These are phyloP conservation scores for Athrips mouffetella DNA, from an alignment of 2,888 invertebrate species.

Conservation along the genomic window DNA sequence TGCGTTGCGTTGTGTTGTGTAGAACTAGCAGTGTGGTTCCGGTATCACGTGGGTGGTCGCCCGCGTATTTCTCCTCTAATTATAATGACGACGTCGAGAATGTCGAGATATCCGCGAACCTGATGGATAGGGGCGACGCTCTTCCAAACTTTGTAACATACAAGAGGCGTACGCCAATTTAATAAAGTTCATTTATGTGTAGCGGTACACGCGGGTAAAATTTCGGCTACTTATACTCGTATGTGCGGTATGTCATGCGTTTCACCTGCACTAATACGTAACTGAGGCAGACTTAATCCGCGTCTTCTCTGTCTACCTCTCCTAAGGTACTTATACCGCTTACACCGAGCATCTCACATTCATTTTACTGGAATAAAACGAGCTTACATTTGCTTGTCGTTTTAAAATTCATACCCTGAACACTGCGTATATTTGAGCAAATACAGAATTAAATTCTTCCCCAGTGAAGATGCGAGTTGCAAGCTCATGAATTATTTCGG, in stretches of 20 bases:
- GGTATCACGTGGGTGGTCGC: constrained; percentile 51
- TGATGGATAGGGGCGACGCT: constrained; percentile 10
- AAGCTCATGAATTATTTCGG: constrained; percentile 32
- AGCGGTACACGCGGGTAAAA: too few relatives aligned
- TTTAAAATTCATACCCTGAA: background rate
- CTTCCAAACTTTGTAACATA: constrained; percentile 2
- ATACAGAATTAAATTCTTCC: constrained; percentile 5
- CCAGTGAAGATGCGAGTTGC: constrained; percentile 11
- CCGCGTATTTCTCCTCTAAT: constrained; percentile 31
- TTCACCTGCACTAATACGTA: background rate
- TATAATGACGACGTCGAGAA: constrained; percentile 45
- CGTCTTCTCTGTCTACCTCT: background rate
- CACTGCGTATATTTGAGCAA: background rate
- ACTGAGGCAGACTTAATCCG: constrained; percentile 5
- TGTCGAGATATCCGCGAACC: constrained; percentile 29
- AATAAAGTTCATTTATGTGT: background rate
- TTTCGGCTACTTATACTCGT: too few relatives aligned
- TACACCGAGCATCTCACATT: background rate
- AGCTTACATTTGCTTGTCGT: background rate
- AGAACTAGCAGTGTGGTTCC: constrained; percentile 33
- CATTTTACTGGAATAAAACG: constrained; percentile 3
- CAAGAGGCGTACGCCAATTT: background rate
- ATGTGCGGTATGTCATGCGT: background rate
- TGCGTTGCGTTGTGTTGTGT: constrained; percentile 4
- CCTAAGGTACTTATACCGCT: background rate